Evolutionary conservation across 2,113 vertebrate species (phyloP).

Genomic region (Lontra canadensis): DNA sequence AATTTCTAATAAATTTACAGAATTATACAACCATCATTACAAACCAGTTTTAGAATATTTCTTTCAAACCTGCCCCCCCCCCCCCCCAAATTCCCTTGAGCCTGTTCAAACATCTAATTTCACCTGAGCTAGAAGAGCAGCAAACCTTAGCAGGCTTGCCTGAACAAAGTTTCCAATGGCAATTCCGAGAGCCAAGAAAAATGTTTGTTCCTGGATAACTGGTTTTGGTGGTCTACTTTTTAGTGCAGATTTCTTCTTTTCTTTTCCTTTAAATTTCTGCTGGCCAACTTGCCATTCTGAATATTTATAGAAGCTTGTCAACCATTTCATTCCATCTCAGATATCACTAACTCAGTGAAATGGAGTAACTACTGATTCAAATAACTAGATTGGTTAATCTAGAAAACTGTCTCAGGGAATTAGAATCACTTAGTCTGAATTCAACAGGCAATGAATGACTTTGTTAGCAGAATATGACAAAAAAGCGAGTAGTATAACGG

Average conservation of each 20-base stretch:
- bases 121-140: not conserved
- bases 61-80: not conserved
- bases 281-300: not conserved
- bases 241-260: not conserved
- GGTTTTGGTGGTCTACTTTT: not conserved
- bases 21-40: not conserved
- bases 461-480: not conserved
- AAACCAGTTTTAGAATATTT: constrained; percentile 3
- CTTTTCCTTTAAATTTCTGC: constrained; percentile 35
- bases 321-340: constrained; percentile 17
- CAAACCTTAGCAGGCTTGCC: not conserved
- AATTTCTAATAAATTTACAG: not conserved
- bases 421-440: constrained; percentile 2
- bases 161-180: not conserved
- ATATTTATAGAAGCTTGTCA: not conserved
- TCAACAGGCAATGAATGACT: not conserved
- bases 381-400: not conserved
- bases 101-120: not conserved
- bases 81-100: too few species aligned
- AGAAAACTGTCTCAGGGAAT: not conserved
- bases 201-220: not conserved
- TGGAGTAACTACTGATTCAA: constrained; percentile 5
- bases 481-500: not conserved
- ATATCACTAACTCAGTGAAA: constrained; percentile 19
- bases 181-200: not conserved